Conservation (phyloP, 2,888 invertebrate species). For the Leptopilina myrica region DNA sequence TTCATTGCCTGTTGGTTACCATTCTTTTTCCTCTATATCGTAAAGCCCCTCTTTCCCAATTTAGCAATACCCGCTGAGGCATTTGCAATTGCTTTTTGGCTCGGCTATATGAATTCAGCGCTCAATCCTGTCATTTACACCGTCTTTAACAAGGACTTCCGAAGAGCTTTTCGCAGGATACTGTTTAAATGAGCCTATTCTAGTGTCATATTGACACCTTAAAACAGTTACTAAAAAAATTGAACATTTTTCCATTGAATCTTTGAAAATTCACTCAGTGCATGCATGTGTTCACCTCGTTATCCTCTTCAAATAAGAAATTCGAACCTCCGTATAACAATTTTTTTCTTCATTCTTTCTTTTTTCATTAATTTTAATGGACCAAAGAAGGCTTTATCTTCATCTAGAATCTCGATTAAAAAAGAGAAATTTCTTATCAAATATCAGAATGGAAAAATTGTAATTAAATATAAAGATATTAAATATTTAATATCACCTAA, state of each 20-base stretch:
- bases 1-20: conserved; percentile 99
- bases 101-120: conserved; percentile 98
- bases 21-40: conserved; percentile 95
- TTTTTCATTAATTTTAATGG: conserved; percentile 14
- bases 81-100: conserved; percentile 96
- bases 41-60: conserved; percentile 87
- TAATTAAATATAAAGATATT: too few relatives aligned
- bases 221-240: background rate
- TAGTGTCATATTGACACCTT: conserved; percentile 39
- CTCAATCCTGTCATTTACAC: conserved; percentile 97
- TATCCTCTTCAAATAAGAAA: background rate
- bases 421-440: background rate
- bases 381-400: conserved; percentile 37
- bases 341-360: background rate
- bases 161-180: conserved; percentile 95
- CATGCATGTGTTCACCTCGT: conserved; percentile 25
- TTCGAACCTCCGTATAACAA: conserved; percentile 5
- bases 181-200: conserved; percentile 89
- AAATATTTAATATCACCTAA: too few relatives aligned
- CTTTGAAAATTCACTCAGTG: conserved; percentile 12
- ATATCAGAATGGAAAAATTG: background rate
- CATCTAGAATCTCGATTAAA: conserved; percentile 23
- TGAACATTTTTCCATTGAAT: background rate
- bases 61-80: conserved; percentile 89
- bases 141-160: conserved; percentile 86